Evolutionary conservation across 2,113 vertebrate genomes (phyloP).

Genomic region (Ceyx margarethae): DNA sequence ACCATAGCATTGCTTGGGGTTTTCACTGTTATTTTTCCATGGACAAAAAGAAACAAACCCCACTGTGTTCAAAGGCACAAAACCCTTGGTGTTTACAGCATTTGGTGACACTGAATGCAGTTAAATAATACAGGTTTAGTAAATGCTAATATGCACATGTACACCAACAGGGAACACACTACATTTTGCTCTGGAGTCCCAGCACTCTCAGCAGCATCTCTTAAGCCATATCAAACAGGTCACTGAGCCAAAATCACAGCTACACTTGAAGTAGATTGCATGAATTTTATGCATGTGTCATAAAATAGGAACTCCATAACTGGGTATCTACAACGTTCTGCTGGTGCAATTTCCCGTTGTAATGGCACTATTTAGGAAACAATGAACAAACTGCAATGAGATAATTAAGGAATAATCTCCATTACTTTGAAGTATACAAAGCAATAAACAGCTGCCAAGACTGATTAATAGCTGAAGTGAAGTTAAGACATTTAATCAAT

Average conservation of each 20-base stretch:
- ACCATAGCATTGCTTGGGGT: neutral
- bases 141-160: neutral
- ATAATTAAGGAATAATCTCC: constrained; percentile 64
- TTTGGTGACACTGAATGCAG: neutral
- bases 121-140: neutral
- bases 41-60: neutral
- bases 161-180: neutral
- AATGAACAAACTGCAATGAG: constrained; percentile 40
- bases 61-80: neutral
- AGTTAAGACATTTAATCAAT: constrained; percentile 55
- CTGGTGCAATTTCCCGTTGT: constrained; percentile 49
- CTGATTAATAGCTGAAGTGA: constrained; percentile 58
- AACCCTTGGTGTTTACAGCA: neutral
- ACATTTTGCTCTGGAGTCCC: neutral
- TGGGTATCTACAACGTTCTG: constrained; percentile 17
- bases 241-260: neutral
- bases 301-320: constrained; percentile 39
- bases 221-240: neutral
- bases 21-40: neutral
- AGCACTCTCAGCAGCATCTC: neutral
- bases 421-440: constrained; percentile 48
- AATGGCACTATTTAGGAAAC: constrained; percentile 56
- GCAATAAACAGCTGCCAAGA: constrained; percentile 60
- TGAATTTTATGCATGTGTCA: constrained; percentile 19
- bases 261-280: neutral